These are phyloP conservation scores for Patella vulgata DNA, from an alignment of 1,140 invertebrate genomes.

Conservation along the genomic window DNA sequence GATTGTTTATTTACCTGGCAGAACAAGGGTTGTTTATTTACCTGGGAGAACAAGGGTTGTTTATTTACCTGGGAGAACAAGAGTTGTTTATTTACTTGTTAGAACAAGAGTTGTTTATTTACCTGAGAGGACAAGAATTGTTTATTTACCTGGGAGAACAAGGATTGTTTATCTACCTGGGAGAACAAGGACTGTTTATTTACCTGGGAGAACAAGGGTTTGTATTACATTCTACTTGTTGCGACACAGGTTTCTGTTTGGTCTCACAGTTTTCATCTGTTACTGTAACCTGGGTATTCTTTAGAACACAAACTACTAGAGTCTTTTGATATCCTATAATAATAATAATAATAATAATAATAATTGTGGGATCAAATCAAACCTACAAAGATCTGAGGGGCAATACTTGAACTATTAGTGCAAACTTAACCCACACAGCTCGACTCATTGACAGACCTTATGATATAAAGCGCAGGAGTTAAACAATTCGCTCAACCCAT, in stretches of 20 bases:
- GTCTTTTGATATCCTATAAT: slow-evolving; percentile 73
- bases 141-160: background rate
- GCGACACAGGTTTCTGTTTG: slow-evolving; percentile 71
- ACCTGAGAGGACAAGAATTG: background rate
- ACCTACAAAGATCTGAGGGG: background rate
- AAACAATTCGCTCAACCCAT: background rate
- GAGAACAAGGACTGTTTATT: slow-evolving; percentile 4
- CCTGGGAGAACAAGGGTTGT: too few relatives aligned
- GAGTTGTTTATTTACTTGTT: slow-evolving; percentile 1
- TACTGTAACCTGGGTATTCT: slow-evolving; percentile 69
- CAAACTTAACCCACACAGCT: background rate
- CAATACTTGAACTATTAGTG: background rate
- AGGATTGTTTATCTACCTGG: background rate
- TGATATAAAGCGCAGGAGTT: background rate
- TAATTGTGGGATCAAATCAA: background rate
- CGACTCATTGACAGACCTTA: background rate
- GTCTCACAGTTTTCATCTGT: slow-evolving; percentile 74
- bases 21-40: background rate
- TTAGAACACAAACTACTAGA: slow-evolving; percentile 74
- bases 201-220: slow-evolving; percentile 73
- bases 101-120: background rate
- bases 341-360: background rate
- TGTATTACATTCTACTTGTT: slow-evolving; percentile 75
- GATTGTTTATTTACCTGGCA: too few relatives aligned
- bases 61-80: background rate